Conservation (phyloP, 2,797 vertebrate species). For the Molossus molossus region DNA sequence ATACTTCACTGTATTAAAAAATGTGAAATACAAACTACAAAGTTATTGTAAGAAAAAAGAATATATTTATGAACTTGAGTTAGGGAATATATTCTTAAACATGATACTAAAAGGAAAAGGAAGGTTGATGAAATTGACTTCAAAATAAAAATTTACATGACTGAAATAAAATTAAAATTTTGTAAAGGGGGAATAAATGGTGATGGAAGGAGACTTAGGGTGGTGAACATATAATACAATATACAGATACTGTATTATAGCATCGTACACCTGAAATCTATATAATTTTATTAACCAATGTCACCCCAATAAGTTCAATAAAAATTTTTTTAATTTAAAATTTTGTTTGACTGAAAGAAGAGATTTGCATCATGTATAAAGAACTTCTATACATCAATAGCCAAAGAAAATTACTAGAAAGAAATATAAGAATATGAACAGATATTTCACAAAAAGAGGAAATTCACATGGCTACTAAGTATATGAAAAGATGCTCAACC, state of each 20-base stretch:
- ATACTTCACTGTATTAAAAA: neutral
- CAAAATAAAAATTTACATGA: constrained; percentile 37
- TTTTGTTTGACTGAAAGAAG: neutral
- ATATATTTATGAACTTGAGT: neutral
- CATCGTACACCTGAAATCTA: too few relatives aligned
- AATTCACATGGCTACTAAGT: neutral
- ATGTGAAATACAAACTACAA: neutral
- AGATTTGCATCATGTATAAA: neutral
- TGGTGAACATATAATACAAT: too few relatives aligned
- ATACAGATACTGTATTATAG: too few relatives aligned
- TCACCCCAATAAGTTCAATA: too few relatives aligned
- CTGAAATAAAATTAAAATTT: constrained; percentile 7
- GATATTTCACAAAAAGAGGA: neutral
- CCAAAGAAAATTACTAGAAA: neutral
- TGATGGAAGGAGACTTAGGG: too few relatives aligned
- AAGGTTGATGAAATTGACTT: neutral
- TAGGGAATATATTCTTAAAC: neutral
- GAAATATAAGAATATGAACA: neutral
- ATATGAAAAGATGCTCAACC: neutral
- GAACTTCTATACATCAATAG: neutral
- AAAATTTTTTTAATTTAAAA: neutral
- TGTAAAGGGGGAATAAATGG: too few relatives aligned
- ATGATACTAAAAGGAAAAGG: neutral
- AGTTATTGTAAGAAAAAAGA: neutral
- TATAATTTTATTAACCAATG: too few relatives aligned